Conservation (phyloP, 2,113 vertebrate genomes). For the Ptychochromis oligacanthus region DNA sequence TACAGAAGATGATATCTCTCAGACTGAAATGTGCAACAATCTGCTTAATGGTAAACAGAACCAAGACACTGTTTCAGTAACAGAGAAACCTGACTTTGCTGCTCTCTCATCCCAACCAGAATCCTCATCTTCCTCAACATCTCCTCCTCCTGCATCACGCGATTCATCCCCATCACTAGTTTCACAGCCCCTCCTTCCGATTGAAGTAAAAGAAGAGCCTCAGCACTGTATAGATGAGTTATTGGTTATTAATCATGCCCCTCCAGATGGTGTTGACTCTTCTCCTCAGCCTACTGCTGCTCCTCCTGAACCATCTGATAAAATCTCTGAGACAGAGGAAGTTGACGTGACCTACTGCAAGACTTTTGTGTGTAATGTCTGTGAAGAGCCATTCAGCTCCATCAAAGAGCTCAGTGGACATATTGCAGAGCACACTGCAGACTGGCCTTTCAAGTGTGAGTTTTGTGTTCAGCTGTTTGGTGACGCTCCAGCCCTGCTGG, state of each 20-base stretch:
- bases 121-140: conserved; percentile 71
- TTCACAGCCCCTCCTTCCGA: background rate
- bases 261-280: conserved; percentile 11
- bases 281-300: conserved; percentile 35
- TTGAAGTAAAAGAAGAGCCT: conserved; percentile 67
- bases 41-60: conserved; percentile 47
- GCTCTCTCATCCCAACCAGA: conserved; percentile 49
- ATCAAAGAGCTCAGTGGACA: conserved; percentile 96
- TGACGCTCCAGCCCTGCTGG: conserved; percentile 84
- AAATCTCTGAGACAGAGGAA: conserved; percentile 49
- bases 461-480: conserved; percentile 97
- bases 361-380: conserved; percentile 97
- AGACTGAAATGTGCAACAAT: conserved; percentile 20
- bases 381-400: conserved; percentile 90
- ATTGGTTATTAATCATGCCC: conserved; percentile 11
- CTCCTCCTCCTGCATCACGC: conserved; percentile 30
- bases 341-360: conserved; percentile 83
- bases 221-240: conserved; percentile 32
- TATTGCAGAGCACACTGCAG: conserved; percentile 86
- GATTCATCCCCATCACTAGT: conserved; percentile 25
- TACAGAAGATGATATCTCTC: conserved; percentile 12
- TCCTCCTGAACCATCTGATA: conserved; percentile 41
- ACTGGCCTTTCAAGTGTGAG: conserved; percentile 99
- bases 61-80: conserved; percentile 45
- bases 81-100: conserved; percentile 45